Evolutionary conservation across 2,888 invertebrate species (phyloP), one percentile per base, ranked within the genome.

Genomic region (Adelognathus sp.): DNA sequence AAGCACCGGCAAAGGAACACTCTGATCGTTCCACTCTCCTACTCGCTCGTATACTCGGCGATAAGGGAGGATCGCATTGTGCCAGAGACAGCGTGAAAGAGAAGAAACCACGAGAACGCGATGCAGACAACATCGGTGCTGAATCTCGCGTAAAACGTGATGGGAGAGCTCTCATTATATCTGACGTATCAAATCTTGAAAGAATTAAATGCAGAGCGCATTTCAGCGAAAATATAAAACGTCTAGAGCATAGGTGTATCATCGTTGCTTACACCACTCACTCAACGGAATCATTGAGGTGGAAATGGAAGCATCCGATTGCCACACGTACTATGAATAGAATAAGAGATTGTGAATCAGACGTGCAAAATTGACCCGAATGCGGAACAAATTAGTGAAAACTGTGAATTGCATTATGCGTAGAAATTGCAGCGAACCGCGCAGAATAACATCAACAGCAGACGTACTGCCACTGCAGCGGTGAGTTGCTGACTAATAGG

Each of bases 21-120:
- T 60, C n/a, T n/a, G n/a, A n/a, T 60, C 78, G 74, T 70, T 74
- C 78, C 74, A 78, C 74, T 78, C 78, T 74, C 74, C 64, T 70
- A 66, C 54, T 50, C 11, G n/a, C 3, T 50, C 9, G 11, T 21
- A 24, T 21, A 11, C 21, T 27, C 46, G 24, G 33, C 64, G 74
- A 74, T 74, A 70, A 70, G 41, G 24, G 46, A 9, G 69, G 52
- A 64, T 79, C 70, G 54, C 60, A 70, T 70, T 54, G 74, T 66
- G 60, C 41, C 50, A 29, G 50, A 79, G 70, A 66, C 64, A 44
- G 74, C 74, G 74, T 66, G 54, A 74, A 74, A 71, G 66, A 66
- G 63, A 66, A 44, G 33, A 71, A 66, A 61, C 31, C 7, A 4
- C 29, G 41, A 33, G n/a, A 74, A 24, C 52, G 50, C 24, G 46